Conservation (phyloP, 2,113 vertebrate species). For the chimpanzee (Pan troglodytes) region NHGRI_mPanTro3-v2.1_pri NC_072401.2:169188001-169188500, state of each 20-base stretch:
- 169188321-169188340: not conserved
- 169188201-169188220: not conserved
- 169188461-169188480: no score
- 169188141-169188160: not conserved
- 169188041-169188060: not conserved
- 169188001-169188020: not conserved
- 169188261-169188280: not conserved
- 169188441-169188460: not conserved
- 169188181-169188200: not conserved
- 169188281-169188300: not conserved
- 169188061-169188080: not conserved
- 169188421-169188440: not conserved
- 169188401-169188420: not conserved
- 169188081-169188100: not conserved
- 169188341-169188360: not conserved
- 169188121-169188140: not conserved
- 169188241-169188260: not conserved
- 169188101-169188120: not conserved
- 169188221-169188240: not conserved
- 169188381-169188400: not conserved
- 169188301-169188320: not conserved
- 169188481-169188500: no score
- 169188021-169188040: not conserved
- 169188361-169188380: not conserved
- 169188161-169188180: not conserved